Percentiles rank a stretch among this genome's conserved stretches.
phyloP scores from a whole-genome alignment of 92 coral and sea anemone species.

The Zoanthus solanderi region DNA sequence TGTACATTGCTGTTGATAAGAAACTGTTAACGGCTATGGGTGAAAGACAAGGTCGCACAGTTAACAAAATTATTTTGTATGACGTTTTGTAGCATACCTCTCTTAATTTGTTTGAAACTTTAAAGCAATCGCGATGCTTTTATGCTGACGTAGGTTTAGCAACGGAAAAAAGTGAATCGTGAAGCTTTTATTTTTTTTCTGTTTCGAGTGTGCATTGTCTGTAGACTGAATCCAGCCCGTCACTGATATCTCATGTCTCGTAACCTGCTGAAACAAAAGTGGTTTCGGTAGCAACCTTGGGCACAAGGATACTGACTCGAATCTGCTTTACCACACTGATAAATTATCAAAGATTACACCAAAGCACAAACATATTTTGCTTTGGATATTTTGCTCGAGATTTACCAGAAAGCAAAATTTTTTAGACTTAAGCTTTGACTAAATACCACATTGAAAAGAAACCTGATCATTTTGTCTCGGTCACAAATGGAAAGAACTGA shows the following conservation, averaged over 20 bases:
- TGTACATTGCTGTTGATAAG: not conserved
- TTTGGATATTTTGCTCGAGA: not conserved
- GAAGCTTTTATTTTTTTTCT: not conserved
- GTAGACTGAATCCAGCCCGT: not conserved
- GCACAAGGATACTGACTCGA: not conserved
- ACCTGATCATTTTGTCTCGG: not conserved
- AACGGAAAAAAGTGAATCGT: not conserved
- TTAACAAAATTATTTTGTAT: not conserved
- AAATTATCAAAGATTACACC: not conserved
- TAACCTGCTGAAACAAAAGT: constrained; percentile 21
- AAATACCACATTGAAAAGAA: not conserved
- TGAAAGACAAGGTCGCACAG: not conserved
- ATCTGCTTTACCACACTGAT: not conserved
- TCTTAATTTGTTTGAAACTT: not conserved
- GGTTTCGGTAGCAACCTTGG: not conserved
- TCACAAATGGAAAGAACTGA: not conserved
- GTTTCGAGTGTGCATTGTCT: not conserved
- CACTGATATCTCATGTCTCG: not conserved
- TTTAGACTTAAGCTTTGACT: not conserved
- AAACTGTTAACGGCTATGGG: not conserved
- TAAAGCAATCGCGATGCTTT: not conserved
- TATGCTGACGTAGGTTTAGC: not conserved
- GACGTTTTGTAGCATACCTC: not conserved
- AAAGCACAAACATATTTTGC: not conserved
- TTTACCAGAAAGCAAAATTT: not conserved